phyloP scores from a whole-genome alignment of 2,888 invertebrate genomes.

The Diabrotica balteata region DNA sequence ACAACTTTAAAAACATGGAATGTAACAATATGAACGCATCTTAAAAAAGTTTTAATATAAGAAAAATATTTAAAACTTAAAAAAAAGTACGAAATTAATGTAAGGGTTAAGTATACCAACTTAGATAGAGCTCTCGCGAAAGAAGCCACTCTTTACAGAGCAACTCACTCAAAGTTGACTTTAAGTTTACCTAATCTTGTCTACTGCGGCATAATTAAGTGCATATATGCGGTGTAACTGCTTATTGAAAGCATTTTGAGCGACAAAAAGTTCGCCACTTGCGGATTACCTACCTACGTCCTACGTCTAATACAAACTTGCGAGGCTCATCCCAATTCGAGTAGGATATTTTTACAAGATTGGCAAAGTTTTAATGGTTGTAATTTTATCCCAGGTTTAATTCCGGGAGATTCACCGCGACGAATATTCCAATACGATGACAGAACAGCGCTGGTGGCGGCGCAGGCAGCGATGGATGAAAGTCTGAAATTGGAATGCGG shows the following conservation, averaged over 20 bases:
- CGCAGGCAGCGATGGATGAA: conserved; percentile 10
- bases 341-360: conserved; percentile 46
- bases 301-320: conserved; percentile 39
- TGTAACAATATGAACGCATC: no score
- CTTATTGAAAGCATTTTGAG: conserved; percentile 29
- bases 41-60: no score
- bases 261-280: conserved; percentile 37
- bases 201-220: conserved; percentile 16
- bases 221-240: conserved; percentile 35
- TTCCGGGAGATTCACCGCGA: conserved; percentile 26
- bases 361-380: conserved; percentile 50
- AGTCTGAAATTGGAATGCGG: conserved; percentile 15
- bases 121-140: no score
- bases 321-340: conserved; percentile 41
- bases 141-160: no score
- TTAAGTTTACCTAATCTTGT: neutral
- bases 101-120: no score
- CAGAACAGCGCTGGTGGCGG: conserved; percentile 2
- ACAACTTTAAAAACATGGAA: no score
- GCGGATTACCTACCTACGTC: conserved; percentile 30
- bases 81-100: no score
- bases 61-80: no score
- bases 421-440: conserved; percentile 32
- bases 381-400: conserved; percentile 31
- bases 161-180: no score